Conservation (phyloP, 2,888 invertebrate species). For the Pyrrhosoma nymphula region DNA sequence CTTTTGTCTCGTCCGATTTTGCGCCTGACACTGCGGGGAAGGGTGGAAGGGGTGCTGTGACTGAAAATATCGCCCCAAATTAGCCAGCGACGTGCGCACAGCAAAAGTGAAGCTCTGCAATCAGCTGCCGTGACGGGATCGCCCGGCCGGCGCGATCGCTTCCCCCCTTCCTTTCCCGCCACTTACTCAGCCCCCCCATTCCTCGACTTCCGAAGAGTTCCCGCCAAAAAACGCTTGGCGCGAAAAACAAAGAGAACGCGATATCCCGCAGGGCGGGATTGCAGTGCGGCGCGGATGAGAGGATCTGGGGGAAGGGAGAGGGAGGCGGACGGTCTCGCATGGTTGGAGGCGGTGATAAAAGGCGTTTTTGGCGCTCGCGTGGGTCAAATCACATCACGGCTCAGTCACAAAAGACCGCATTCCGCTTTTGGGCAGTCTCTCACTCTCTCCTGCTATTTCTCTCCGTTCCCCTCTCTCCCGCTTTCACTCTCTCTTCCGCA, state of each 20-base stretch:
- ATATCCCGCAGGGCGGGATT: background rate
- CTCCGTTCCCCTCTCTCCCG: background rate
- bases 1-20: background rate
- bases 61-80: background rate
- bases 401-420: conserved; percentile 25
- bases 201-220: background rate
- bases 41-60: background rate
- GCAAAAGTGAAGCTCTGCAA: conserved; percentile 18
- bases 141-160: background rate
- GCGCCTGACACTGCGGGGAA: background rate
- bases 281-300: background rate
- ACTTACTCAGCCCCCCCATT: background rate
- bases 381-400: conserved; percentile 28
- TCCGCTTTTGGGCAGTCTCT: background rate
- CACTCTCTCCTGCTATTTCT: background rate
- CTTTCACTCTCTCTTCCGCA: background rate
- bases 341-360: background rate
- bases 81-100: background rate
- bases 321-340: background rate
- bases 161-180: background rate
- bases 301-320: too few relatives aligned
- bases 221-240: background rate
- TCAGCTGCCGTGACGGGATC: background rate
- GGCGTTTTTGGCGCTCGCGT: conserved; percentile 2
- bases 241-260: background rate